These are phyloP conservation scores for Brachionus plicatilis DNA, from an alignment of 1,140 invertebrate genomes.

Conservation along the genomic window DNA sequence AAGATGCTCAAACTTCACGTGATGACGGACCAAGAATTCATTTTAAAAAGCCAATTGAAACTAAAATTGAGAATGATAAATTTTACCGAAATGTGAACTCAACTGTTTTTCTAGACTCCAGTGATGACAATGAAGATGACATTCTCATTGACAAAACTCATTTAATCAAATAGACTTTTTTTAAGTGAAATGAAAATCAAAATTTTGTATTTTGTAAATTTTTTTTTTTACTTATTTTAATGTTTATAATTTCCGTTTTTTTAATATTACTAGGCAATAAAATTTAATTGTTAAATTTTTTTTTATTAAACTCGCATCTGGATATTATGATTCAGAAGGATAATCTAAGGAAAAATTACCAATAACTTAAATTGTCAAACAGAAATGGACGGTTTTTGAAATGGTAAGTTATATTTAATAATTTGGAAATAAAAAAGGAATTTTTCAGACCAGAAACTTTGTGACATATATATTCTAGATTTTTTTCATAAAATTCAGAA, in stretches of 20 bases:
- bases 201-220: background rate
- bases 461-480: too few relatives aligned
- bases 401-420: too few relatives aligned
- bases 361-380: too few relatives aligned
- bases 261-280: background rate
- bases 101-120: conserved; percentile 26
- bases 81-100: background rate
- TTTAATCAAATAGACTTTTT: conserved; percentile 12
- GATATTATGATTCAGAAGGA: too few relatives aligned
- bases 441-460: too few relatives aligned
- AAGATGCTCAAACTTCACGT: background rate
- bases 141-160: conserved; percentile 6
- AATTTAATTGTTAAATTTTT: background rate
- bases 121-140: conserved; percentile 33
- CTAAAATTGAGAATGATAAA: conserved; percentile 2
- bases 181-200: background rate
- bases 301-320: too few relatives aligned
- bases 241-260: background rate
- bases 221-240: background rate
- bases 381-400: too few relatives aligned
- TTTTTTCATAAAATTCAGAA: too few relatives aligned
- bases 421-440: too few relatives aligned
- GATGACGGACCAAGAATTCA: background rate
- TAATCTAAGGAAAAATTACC: too few relatives aligned
- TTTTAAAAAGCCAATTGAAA: conserved; percentile 34